Base-by-base conservation (phyloP, 2,113 vertebrate genomes). In the Australoheros scitulus region DNA sequence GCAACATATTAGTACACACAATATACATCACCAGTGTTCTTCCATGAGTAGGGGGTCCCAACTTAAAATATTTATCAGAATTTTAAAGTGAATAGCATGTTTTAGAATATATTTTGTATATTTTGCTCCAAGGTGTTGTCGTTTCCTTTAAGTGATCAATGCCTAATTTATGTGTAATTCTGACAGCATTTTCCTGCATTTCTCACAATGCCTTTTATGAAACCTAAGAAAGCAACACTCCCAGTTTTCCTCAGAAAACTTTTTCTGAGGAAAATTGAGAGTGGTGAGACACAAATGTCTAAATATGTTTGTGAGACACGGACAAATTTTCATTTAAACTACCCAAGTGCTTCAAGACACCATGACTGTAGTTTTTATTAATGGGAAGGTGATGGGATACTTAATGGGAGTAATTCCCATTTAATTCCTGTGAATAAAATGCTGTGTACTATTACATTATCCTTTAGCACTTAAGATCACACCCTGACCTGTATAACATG, bases 171-270 rank as follows among this genome's bases (percentile, higher is more conserved):
- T 5, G 13, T 43, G 11, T 14, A 43, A 14, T 43, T 43, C 11
- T 43, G 41, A 11, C 41, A 14, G 13, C 0, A 0, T 24, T 43
- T 82, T 59, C 14, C 34, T 22, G 29, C 65, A 74, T 83, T 70
- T 82, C 34, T 59, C 32, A 81, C 11, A 79, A 43, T 79, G 43
- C 17, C 13, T 59, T 85, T 76, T n/a, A 76, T 61, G 15, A 18
- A 82, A 47, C 14, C 26, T 82, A 5, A 76, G 11, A 59, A 11
- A 20, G 68, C 26, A 32, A 47, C n/a, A 38, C 36, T 38, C 36
- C 8, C 36, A 11, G 41, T 74, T 57, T 43, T 43, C 41, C 11
- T 56, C 18, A 3, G 26, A n/a, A 24, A 17, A 61, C 61, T 57
- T 80, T 68, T 64, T 70, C 47, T 52, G 14, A 84, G 32, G 24